Evolutionary conservation across 2,113 vertebrate genomes (phyloP).

Genomic region (Mohoua ochrocephala): DNA sequence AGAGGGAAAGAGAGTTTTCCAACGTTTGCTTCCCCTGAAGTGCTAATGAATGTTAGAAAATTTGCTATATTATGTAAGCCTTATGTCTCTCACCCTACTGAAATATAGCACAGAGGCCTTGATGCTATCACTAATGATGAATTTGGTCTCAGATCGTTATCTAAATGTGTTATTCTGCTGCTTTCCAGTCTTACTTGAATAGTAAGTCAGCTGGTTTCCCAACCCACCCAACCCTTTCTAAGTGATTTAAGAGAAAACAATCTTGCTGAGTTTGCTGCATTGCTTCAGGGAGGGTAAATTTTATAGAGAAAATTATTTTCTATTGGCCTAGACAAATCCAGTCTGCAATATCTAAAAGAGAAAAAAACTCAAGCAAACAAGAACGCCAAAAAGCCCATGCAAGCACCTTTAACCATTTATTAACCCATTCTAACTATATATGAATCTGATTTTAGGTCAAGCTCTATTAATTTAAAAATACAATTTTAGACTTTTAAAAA

Average conservation of each 20-base stretch:
- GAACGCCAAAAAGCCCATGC: background rate
- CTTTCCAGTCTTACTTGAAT: constrained; percentile 35
- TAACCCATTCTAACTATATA: background rate
- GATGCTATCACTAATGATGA: constrained; percentile 7
- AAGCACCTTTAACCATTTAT: background rate
- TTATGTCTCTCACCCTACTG: background rate
- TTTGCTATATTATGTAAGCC: background rate
- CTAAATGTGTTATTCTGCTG: background rate
- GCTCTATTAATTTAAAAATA: background rate
- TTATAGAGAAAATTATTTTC: constrained; percentile 9
- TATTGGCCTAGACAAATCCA: background rate
- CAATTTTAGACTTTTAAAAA: background rate
- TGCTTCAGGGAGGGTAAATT: constrained; percentile 29
- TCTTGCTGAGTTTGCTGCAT: constrained; percentile 15
- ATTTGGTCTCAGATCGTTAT: background rate
- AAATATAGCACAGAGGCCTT: background rate
- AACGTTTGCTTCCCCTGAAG: background rate
- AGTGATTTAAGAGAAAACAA: constrained; percentile 3
- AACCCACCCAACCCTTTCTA: background rate
- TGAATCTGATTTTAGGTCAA: background rate
- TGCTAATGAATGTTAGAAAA: background rate
- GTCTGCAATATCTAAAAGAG: background rate
- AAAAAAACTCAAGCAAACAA: background rate
- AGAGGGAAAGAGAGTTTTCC: background rate
- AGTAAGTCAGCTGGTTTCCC: background rate